Evolutionary conservation across 1,140 invertebrate genomes (phyloP).

Genomic region (Drosophila bifasciata): DNA sequence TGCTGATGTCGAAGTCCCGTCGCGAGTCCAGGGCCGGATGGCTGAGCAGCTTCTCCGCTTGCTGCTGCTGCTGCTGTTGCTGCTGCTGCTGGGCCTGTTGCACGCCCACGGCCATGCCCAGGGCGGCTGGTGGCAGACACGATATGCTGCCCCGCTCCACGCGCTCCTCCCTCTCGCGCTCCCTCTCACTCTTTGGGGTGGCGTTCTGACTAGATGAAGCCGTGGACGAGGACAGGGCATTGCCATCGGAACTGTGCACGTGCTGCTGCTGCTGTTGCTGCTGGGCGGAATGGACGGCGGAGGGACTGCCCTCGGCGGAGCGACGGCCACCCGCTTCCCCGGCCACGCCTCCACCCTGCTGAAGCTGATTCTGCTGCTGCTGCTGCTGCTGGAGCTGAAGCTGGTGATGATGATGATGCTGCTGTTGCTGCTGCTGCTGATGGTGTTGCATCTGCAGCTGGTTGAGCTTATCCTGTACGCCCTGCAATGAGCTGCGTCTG

Average conservation of each 20-base stretch:
- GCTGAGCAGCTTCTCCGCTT: conserved; percentile 69
- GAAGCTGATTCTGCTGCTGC: conserved; percentile 23
- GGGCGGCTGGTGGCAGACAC: conserved; percentile 74
- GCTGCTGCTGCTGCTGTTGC: conserved; percentile 67
- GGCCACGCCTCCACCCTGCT: conserved; percentile 10
- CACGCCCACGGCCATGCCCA: conserved; percentile 70
- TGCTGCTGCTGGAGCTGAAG: conserved; percentile 49
- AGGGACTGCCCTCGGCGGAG: conserved; percentile 61
- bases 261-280: conserved; percentile 14
- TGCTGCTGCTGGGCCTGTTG: conserved; percentile 68
- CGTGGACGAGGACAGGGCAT: conserved; percentile 60
- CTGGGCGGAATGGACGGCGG: conserved; percentile 26
- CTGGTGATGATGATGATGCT: conserved; percentile 49
- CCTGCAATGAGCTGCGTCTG: conserved; percentile 70
- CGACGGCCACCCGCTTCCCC: conserved; percentile 50
- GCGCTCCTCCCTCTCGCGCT: conserved; percentile 35
- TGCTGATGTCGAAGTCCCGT: conserved; percentile 77
- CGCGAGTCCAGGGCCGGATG: conserved; percentile 72
- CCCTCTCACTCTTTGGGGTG: conserved; percentile 66
- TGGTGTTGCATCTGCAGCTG: conserved; percentile 81
- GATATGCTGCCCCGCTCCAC: conserved; percentile 70
- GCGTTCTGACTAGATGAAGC: conserved; percentile 76
- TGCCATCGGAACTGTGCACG: conserved; percentile 44
- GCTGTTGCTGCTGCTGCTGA: conserved; percentile 73
- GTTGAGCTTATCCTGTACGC: conserved; percentile 77